A percentile compares a stretch with the other conserved stretches of the same genome.
phyloP scores from a whole-genome alignment of 2,113 vertebrate species.

The Kobus ellipsiprymnus region DNA sequence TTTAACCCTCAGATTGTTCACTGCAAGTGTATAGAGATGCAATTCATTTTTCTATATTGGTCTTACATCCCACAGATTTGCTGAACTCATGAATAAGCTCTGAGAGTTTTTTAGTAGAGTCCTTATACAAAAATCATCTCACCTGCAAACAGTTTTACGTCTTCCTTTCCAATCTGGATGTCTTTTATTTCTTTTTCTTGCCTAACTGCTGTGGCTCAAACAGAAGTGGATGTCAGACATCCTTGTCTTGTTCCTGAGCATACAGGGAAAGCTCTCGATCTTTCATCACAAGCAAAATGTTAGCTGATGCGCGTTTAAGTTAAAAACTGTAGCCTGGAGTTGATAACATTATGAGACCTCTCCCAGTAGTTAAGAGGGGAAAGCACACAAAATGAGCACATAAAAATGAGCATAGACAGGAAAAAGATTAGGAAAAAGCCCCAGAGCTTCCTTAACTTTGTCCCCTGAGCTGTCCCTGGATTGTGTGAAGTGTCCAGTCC shows the following conservation, averaged over 20 bases:
- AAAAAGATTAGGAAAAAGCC: neutral
- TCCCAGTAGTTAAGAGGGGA: neutral
- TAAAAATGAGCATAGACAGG: neutral
- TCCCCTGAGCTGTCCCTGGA: neutral
- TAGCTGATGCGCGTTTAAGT: neutral
- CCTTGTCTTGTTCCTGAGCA: neutral
- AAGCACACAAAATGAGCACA: neutral
- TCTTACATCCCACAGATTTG: neutral
- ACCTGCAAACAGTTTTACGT: neutral
- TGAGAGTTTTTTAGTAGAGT: neutral
- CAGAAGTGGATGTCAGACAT: neutral
- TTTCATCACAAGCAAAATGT: neutral
- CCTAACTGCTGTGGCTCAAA: neutral
- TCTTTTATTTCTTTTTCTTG: neutral
- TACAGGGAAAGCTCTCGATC: neutral
- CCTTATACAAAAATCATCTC: neutral
- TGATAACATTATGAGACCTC: neutral
- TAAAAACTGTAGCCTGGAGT: neutral
- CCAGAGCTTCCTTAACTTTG: neutral
- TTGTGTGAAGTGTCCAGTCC: rapidly evolving
- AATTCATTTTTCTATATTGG: neutral
- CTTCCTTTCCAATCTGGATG: neutral
- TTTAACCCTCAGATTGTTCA: neutral
- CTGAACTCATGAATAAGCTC: neutral
- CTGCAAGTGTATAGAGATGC: neutral